A percentile compares a stretch with the other conserved stretches of the same genome.
phyloP scores from a whole-genome alignment of 2,888 invertebrate genomes.

The Mayetiola destructor region DNA sequence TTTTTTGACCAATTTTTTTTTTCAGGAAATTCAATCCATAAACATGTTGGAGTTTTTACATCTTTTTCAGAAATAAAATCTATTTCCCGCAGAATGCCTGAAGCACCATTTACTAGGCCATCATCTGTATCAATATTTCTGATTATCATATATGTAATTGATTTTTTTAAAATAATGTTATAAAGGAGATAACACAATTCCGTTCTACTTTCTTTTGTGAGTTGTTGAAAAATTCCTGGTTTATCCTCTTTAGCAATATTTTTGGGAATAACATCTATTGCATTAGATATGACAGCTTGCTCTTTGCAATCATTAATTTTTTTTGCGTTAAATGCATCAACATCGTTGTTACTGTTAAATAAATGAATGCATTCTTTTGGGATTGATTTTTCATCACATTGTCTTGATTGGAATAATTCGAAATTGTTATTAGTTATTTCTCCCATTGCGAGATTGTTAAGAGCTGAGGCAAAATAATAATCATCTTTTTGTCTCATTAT shows the following conservation, averaged over 20 bases:
- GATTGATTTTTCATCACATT: not conserved
- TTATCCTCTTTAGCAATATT: not conserved
- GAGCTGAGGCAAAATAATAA: slow-evolving; percentile 20
- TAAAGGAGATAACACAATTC: too few species aligned
- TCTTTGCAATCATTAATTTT: too few species aligned
- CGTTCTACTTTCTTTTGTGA: too few species aligned
- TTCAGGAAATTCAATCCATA: too few species aligned
- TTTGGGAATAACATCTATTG: not conserved
- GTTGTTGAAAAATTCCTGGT: too few species aligned
- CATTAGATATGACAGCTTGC: too few species aligned
- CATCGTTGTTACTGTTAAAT: not conserved
- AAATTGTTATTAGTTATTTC: slow-evolving; percentile 21
- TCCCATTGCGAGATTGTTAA: slow-evolving; percentile 23
- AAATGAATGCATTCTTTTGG: slow-evolving; percentile 5
- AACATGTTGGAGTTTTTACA: too few species aligned
- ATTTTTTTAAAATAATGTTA: too few species aligned
- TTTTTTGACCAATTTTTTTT: too few species aligned
- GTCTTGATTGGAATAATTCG: slow-evolving; percentile 19
- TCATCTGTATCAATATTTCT: slow-evolving; percentile 14
- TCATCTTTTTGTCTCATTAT: slow-evolving; percentile 25
- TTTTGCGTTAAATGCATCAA: not conserved
- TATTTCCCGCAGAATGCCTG: not conserved
- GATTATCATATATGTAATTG: not conserved
- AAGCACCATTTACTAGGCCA: slow-evolving; percentile 15
- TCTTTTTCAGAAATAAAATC: too few species aligned